Base-by-base conservation (phyloP, 2,888 invertebrate genomes). In the Oscheius sp. region DNA sequence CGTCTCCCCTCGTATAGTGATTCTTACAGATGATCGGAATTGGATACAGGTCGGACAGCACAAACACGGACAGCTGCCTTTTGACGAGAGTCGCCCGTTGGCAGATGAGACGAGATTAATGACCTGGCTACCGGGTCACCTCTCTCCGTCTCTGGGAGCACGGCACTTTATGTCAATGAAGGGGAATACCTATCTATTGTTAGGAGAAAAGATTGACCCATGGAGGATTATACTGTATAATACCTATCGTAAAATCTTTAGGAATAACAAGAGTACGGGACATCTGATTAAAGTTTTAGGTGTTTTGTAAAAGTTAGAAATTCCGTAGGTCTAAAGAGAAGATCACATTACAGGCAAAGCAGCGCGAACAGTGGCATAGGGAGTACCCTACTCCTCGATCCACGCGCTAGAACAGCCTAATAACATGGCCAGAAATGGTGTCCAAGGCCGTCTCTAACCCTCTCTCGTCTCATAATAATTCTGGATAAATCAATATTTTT, bases 21-120 rank as follows among this genome's bases (percentile, higher is more conserved):
- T 61, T 61, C 41, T 21, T 35, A 61, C 61, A 61, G 61, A 43
- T 43, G 61, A 61, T 43, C n/a, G 61, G 21, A 61, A 61, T 61
- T 41, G 41, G 18, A 61, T 61, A 61, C 61, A 61, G 61, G 61
- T 61, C 61, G 61, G 35, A 35, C 66, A 52, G 52, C 27, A 66
- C 66, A 66, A 66, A 66, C 66, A 66, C 52, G 27, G 66, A 66
- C 66, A 66, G 66, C 66, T 66, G 66, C 66, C 52, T 66, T 66
- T 49, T 66, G 66, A 52, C 52, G 52, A 21, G 43, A 23, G 21
- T 13, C 49, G 27, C 66, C 66, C 25, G 66, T 66, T 66, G 52
- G 66, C 66, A 66, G 66, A 66, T 66, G 66, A 66, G 66, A 66
- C 52, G 66, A 66, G 66, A 66, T 66, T 49, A 66, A 66, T 66